Conservation (phyloP, 2,797 vertebrate species). For the Craterocephalus amniculus region DNA sequence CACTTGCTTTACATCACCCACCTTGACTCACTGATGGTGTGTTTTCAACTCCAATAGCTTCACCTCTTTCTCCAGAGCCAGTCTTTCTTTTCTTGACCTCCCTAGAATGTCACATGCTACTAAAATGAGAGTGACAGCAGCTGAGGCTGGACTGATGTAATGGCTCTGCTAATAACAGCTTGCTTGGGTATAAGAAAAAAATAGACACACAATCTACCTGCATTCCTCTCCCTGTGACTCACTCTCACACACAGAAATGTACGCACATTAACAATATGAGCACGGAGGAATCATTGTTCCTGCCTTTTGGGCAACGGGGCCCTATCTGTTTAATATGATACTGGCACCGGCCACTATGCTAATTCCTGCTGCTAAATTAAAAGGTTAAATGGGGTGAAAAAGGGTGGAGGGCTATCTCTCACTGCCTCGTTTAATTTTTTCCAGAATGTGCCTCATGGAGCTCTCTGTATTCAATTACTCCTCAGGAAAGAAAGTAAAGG, state of each 20-base stretch:
- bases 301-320: constrained; percentile 61
- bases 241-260: background rate
- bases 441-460: constrained; percentile 57
- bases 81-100: constrained; percentile 58
- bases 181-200: constrained; percentile 39
- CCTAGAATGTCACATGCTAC: constrained; percentile 56
- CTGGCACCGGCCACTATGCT: constrained; percentile 64
- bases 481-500: constrained; percentile 22
- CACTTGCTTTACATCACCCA: constrained; percentile 65
- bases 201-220: constrained; percentile 11
- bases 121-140: constrained; percentile 61
- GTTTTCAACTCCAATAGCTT: constrained; percentile 49
- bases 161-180: constrained; percentile 53
- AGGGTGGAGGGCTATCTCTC: constrained; percentile 52
- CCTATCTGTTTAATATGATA: constrained; percentile 73
- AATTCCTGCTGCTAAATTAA: constrained; percentile 78
- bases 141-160: constrained; percentile 50
- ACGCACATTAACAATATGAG: constrained; percentile 34
- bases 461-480: constrained; percentile 49
- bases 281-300: constrained; percentile 45
- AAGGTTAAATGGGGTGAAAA: constrained; percentile 76
- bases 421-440: constrained; percentile 52
- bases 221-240: background rate
- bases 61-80: constrained; percentile 42
- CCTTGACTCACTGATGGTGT: constrained; percentile 60